These are phyloP conservation scores for Meloe dianella DNA, from an alignment of 2,888 invertebrate genomes.

Conservation along the genomic window DNA sequence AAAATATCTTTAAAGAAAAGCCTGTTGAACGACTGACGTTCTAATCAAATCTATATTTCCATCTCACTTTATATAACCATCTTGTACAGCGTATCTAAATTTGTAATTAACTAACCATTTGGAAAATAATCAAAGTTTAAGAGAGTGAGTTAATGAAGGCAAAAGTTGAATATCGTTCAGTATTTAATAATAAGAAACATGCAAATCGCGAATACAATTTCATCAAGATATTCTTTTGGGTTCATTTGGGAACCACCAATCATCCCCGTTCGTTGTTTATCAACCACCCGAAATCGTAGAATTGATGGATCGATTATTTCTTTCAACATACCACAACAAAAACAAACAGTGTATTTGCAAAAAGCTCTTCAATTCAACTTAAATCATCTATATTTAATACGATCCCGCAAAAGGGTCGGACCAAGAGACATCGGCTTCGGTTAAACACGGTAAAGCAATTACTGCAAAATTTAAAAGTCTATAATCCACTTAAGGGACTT, in stretches of 20 bases:
- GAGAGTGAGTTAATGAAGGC: conserved; percentile 53
- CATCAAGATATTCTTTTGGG: conserved; percentile 55
- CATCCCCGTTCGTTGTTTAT: too few species aligned
- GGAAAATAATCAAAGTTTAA: conserved; percentile 58
- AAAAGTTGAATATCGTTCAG: conserved; percentile 48
- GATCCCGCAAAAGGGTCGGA: conserved; percentile 7
- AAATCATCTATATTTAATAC: conserved; percentile 19
- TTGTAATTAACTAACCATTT: conserved; percentile 59
- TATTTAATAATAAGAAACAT: conserved; percentile 52
- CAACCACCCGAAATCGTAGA: too few species aligned
- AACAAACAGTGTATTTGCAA: conserved; percentile 4
- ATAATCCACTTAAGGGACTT: conserved; percentile 53
- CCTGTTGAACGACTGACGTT: conserved; percentile 23
- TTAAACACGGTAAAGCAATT: conserved; percentile 51
- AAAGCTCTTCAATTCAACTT: conserved; percentile 21
- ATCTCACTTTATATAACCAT: background rate
- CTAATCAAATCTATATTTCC: conserved; percentile 32
- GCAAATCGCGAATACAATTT: conserved; percentile 57
- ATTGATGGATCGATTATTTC: background rate
- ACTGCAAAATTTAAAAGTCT: conserved; percentile 49
- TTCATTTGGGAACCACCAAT: conserved; percentile 43
- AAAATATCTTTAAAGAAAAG: conserved; percentile 53
- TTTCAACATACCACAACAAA: too few species aligned
- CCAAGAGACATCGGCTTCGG: conserved; percentile 37
- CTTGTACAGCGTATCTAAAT: conserved; percentile 44